Conservation (phyloP, 2,888 invertebrate genomes). For the Tetragonula carbonaria region DNA sequence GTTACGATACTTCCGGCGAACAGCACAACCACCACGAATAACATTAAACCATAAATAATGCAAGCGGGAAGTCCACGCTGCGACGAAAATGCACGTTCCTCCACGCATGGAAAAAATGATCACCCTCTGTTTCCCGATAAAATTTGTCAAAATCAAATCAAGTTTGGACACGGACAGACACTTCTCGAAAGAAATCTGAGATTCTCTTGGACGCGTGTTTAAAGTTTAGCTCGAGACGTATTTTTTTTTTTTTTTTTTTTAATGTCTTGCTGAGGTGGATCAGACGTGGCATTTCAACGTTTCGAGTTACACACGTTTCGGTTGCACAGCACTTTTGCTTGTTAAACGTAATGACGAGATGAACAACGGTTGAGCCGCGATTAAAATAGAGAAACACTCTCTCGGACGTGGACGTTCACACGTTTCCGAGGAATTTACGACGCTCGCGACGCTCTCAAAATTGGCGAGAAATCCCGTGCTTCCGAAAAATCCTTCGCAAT, state of each 20-base stretch:
- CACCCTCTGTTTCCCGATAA: no score
- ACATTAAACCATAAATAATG: conserved; percentile 63
- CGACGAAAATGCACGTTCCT: not conserved
- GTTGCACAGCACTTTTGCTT: not conserved
- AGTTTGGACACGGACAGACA: no score
- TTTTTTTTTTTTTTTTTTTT: not conserved
- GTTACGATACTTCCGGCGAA: conserved; percentile 83
- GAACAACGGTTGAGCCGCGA: not conserved
- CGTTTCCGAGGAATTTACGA: not conserved
- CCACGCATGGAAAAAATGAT: no score
- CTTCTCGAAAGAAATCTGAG: no score
- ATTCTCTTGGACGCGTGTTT: not conserved
- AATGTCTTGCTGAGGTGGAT: not conserved
- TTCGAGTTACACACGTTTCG: not conserved
- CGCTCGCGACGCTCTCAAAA: not conserved
- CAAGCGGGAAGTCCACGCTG: conserved; percentile 20
- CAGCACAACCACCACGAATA: conserved; percentile 66
- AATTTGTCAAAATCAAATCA: no score
- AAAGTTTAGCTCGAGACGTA: not conserved
- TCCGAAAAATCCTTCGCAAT: not conserved
- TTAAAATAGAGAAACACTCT: not conserved
- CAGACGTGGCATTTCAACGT: not conserved
- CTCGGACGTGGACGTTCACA: not conserved
- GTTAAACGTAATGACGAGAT: not conserved
- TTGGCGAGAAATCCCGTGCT: not conserved